These are phyloP conservation scores for Steinernema carpocapsae DNA, from an alignment of 2,888 invertebrate species.

Conservation along the genomic window DNA sequence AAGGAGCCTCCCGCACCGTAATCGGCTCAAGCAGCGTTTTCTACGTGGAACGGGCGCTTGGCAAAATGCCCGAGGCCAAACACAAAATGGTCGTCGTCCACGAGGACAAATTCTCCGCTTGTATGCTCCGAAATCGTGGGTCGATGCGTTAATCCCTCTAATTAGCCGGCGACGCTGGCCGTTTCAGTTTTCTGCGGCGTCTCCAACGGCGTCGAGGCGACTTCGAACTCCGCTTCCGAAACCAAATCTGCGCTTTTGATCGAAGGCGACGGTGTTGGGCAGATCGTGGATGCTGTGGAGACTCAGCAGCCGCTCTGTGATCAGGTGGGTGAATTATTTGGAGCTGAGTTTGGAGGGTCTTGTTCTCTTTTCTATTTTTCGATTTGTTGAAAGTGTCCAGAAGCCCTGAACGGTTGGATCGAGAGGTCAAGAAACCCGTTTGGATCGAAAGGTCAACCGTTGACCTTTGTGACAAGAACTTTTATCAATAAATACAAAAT, in stretches of 20 bases:
- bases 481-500: too few species aligned
- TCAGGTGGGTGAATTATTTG: neutral
- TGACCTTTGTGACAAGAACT: too few species aligned
- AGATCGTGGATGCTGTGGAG: neutral
- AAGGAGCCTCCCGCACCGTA: slow-evolving; percentile 32
- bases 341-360: too few species aligned
- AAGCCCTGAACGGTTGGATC: too few species aligned
- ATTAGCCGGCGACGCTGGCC: slow-evolving; percentile 6
- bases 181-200: slow-evolving; percentile 30
- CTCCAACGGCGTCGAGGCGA: slow-evolving; percentile 14
- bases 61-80: slow-evolving; percentile 31
- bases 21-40: slow-evolving; percentile 41
- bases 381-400: too few species aligned
- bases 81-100: slow-evolving; percentile 28
- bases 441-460: too few species aligned
- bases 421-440: too few species aligned
- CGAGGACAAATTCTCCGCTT: slow-evolving; percentile 27
- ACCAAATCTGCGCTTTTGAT: slow-evolving; percentile 27
- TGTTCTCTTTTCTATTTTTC: too few species aligned
- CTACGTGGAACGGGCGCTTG: slow-evolving; percentile 38
- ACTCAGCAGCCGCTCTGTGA: slow-evolving; percentile 30
- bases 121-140: slow-evolving; percentile 32
- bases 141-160: neutral
- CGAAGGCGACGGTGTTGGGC: slow-evolving; percentile 11
- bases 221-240: slow-evolving; percentile 1